Percentiles rank a stretch among this genome's conserved stretches.
Evolutionary conservation across 1,140 invertebrate genomes (phyloP).

Genomic region (Oreohelix idahoensis): DNA sequence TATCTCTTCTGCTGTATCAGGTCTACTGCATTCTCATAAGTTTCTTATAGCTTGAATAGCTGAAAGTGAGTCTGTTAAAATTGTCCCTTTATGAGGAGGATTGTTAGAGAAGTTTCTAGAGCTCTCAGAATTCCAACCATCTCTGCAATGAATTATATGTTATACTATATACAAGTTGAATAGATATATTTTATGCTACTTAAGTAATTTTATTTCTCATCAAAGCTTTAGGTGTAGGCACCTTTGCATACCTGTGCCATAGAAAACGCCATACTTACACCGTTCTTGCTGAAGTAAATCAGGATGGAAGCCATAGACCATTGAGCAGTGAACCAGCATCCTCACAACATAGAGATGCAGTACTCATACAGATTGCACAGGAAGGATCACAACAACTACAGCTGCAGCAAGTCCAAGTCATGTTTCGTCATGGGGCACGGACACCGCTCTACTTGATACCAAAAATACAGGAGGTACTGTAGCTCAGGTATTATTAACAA

Average conservation of each 20-base stretch:
- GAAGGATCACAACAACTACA: background rate
- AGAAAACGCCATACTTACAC: background rate
- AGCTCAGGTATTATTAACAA: constrained; percentile 27
- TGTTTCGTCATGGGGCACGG: constrained; percentile 67
- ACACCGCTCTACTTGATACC: constrained; percentile 56
- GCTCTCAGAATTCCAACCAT: background rate
- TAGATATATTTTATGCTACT: background rate
- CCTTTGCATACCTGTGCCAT: background rate
- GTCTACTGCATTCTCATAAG: no score
- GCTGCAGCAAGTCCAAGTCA: constrained; percentile 59
- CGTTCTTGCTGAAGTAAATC: background rate
- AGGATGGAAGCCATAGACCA: background rate
- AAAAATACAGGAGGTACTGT: constrained; percentile 58
- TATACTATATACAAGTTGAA: background rate
- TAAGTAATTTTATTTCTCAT: background rate
- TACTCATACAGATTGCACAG: background rate
- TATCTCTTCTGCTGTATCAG: no score
- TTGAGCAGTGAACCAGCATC: no score
- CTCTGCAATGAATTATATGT: background rate
- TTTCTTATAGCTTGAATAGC: background rate
- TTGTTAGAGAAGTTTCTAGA: no score
- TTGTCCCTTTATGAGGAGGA: background rate
- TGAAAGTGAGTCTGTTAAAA: background rate
- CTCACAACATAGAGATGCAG: background rate
- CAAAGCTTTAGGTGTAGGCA: background rate